A percentile compares a stretch with the other conserved stretches of the same genome.
phyloP scores from a whole-genome alignment of 2,888 invertebrate species.

The Pimpla rufipes region DNA sequence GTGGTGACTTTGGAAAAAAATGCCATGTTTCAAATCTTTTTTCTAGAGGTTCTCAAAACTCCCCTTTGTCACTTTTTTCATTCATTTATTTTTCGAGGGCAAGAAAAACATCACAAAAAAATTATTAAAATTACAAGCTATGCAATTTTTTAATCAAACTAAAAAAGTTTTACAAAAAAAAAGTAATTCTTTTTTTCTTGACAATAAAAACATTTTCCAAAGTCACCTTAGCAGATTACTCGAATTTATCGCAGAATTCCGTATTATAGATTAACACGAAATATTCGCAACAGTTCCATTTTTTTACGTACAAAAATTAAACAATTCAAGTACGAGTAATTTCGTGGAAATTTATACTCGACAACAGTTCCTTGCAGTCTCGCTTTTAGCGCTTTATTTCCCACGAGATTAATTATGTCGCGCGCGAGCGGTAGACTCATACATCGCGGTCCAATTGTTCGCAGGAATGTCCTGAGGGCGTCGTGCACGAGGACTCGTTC shows the following conservation, averaged over 20 bases:
- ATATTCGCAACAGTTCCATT: neutral
- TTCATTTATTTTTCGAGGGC: too few species aligned
- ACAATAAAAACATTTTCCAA: neutral
- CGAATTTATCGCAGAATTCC: conserved; percentile 14
- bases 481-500: conserved; percentile 98
- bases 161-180: too few species aligned
- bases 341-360: too few species aligned
- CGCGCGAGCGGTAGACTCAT: neutral
- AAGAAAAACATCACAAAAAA: too few species aligned
- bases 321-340: too few species aligned
- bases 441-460: conserved; percentile 83
- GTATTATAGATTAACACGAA: neutral
- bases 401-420: neutral
- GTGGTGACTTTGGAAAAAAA: neutral
- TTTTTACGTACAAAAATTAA: too few species aligned
- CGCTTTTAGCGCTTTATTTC: conserved; percentile 25
- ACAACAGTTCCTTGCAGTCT: neutral
- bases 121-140: neutral
- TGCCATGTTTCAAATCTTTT: too few species aligned
- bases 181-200: neutral
- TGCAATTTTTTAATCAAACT: too few species aligned
- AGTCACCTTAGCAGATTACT: neutral
- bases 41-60: too few species aligned
- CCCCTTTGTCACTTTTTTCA: too few species aligned
- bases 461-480: conserved; percentile 98